Evolutionary conservation across 2,113 vertebrate species (phyloP).

Genomic region (Tupaia tana): DNA sequence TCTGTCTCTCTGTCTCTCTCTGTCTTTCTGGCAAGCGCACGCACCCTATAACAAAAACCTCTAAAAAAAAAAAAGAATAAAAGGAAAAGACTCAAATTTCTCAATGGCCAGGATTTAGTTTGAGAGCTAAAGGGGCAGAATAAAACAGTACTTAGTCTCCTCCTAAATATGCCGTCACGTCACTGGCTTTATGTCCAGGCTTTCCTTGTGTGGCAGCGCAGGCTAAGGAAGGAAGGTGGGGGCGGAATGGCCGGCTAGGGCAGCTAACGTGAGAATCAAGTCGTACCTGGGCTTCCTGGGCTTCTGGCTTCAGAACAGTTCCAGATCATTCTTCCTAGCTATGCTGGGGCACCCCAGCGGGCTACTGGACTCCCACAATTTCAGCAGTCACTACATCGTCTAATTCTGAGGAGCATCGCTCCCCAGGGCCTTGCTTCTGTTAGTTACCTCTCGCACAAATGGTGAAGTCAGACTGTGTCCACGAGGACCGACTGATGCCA

Average conservation of each 20-base stretch:
- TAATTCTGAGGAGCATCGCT: background rate
- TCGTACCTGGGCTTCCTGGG: constrained; percentile 70
- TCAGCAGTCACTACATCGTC: background rate
- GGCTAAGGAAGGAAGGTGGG: constrained; percentile 65
- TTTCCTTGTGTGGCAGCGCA: constrained; percentile 30
- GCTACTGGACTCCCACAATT: background rate
- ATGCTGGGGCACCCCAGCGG: background rate
- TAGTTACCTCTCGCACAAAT: constrained; percentile 25
- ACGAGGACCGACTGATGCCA: background rate
- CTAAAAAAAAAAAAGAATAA: too few species aligned
- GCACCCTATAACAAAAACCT: too few species aligned
- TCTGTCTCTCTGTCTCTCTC: too few species aligned
- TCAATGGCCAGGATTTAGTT: constrained; percentile 15
- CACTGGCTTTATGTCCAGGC: constrained; percentile 60
- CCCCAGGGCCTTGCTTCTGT: background rate
- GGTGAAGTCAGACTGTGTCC: background rate
- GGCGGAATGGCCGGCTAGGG: constrained; percentile 60
- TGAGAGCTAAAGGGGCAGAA: constrained; percentile 42
- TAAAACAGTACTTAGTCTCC: constrained; percentile 42
- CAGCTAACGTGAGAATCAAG: constrained; percentile 60
- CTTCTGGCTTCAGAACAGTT: constrained; percentile 58
- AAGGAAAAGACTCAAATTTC: constrained; percentile 38
- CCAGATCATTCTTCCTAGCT: constrained; percentile 50
- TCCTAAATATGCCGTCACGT: constrained; percentile 44
- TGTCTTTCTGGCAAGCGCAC: too few species aligned